Conservation (phyloP, 37 sponge, comb jelly and placozoan genomes). For the Crambe crambe region DNA sequence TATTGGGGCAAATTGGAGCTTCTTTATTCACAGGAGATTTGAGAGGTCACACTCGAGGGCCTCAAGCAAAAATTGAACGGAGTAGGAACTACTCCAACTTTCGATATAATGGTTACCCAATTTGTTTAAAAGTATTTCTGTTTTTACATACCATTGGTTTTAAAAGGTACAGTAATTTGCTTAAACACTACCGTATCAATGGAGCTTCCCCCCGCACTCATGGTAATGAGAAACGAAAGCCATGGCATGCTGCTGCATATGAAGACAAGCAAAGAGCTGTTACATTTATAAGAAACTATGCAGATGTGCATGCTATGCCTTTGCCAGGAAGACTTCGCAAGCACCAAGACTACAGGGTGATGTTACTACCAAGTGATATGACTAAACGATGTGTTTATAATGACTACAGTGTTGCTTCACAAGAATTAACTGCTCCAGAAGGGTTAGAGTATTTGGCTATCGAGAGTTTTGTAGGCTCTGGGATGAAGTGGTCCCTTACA, state of each 20-base stretch:
- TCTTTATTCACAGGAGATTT: too few species aligned
- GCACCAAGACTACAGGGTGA: background rate
- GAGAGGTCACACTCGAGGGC: too few species aligned
- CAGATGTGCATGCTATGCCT: constrained; percentile 29
- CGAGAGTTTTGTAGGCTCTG: background rate
- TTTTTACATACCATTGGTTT: too few species aligned
- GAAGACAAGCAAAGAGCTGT: background rate
- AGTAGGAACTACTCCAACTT: too few species aligned
- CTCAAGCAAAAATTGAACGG: too few species aligned
- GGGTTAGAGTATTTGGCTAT: background rate
- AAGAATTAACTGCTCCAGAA: too few species aligned
- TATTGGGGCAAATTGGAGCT: too few species aligned
- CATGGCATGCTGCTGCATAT: background rate
- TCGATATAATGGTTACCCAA: too few species aligned
- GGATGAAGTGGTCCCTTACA: background rate
- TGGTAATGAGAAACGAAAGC: background rate
- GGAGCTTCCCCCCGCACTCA: background rate
- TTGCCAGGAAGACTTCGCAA: constrained; percentile 5
- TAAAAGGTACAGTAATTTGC: too few species aligned
- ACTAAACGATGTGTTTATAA: background rate
- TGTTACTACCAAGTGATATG: background rate
- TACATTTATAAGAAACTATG: background rate
- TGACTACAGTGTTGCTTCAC: background rate
- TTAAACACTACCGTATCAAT: too few species aligned
- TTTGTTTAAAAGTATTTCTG: too few species aligned